Evolutionary conservation across 2,113 vertebrate species (phyloP).

Genomic region (Macrotis lagotis): DNA sequence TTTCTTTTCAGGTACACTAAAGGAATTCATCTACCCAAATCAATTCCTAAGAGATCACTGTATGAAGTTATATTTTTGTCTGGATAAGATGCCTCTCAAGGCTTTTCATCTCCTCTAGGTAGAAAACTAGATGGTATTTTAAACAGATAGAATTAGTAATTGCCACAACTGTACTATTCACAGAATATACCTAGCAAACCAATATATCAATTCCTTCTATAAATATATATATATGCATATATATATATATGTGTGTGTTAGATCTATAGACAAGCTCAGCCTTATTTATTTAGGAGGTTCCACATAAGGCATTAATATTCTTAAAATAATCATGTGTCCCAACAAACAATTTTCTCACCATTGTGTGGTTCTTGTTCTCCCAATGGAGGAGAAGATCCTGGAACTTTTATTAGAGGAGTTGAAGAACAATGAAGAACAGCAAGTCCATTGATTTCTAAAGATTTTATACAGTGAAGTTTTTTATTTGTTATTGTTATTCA

Average conservation of each 20-base stretch:
- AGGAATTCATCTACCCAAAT: background rate
- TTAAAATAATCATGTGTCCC: background rate
- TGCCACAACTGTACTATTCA: background rate
- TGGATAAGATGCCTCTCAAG: background rate
- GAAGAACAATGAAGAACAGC: background rate
- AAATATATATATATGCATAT: background rate
- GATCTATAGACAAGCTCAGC: background rate
- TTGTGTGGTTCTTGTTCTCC: background rate
- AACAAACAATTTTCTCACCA: background rate
- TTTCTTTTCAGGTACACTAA: background rate
- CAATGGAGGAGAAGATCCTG: background rate
- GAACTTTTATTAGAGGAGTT: background rate
- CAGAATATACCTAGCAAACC: background rate
- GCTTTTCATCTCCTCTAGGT: background rate
- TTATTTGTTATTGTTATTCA: background rate
- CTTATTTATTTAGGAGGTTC: background rate
- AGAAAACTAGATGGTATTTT: background rate
- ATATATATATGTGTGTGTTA: no score
- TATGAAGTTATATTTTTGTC: background rate
- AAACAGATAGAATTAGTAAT: background rate
- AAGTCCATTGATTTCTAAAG: background rate
- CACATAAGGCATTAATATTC: background rate
- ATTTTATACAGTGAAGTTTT: background rate
- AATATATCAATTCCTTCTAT: background rate
- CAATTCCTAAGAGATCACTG: background rate